phyloP scores from a whole-genome alignment of 2,113 vertebrate species.

The Poecile atricapillus region DNA sequence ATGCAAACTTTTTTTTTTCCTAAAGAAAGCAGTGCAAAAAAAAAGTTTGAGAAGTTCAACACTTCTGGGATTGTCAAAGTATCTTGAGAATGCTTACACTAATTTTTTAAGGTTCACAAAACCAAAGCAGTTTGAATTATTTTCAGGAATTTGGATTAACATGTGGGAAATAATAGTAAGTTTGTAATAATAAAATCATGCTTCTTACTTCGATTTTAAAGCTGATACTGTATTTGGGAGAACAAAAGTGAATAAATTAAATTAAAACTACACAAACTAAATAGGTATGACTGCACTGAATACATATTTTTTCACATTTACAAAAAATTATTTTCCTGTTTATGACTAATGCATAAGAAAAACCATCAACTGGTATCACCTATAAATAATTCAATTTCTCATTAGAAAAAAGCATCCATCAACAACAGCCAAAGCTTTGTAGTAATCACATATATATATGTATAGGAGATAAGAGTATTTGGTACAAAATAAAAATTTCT shows the following conservation, averaged over 20 bases:
- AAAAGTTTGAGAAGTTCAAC: not conserved
- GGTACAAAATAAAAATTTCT: not conserved
- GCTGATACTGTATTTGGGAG: not conserved
- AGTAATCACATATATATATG: not conserved
- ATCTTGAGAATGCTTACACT: not conserved
- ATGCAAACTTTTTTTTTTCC: not conserved
- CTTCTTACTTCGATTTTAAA: not conserved
- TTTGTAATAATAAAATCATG: not conserved
- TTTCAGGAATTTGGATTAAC: not conserved
- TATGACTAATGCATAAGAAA: not conserved
- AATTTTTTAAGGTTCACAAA: not conserved
- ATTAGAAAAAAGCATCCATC: not conserved
- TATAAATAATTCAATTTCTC: not conserved
- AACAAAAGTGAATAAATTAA: not conserved
- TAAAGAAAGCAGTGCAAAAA: not conserved
- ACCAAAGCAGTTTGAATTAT: not conserved
- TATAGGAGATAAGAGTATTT: not conserved
- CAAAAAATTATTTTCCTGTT: not conserved
- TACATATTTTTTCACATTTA: not conserved
- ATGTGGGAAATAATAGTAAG: not conserved
- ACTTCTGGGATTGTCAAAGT: not conserved
- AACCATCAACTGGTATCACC: not conserved
- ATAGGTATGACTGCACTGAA: not conserved
- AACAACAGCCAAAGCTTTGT: not conserved
- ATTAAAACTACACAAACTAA: not conserved